Conservation (phyloP, 2,113 vertebrate genomes). For the Hippocampus comes region DNA sequence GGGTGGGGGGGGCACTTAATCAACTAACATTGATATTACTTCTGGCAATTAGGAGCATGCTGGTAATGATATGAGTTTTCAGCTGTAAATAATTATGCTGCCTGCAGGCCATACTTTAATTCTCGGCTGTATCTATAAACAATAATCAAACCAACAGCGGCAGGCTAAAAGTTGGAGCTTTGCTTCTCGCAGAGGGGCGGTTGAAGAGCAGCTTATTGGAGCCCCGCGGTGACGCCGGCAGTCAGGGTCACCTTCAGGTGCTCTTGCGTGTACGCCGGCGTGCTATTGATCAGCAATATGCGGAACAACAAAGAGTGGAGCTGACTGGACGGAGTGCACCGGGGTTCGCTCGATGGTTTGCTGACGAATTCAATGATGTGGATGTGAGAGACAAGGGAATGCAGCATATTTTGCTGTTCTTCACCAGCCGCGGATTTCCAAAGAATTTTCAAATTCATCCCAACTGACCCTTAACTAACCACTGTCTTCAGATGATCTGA, state of each 20-base stretch:
- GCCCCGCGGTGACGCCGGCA: slow-evolving; percentile 85
- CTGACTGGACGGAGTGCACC: background rate
- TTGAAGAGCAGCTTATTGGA: slow-evolving; percentile 71
- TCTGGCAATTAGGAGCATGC: slow-evolving; percentile 98
- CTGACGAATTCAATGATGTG: background rate
- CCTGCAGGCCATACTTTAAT: slow-evolving; percentile 97
- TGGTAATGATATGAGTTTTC: slow-evolving; percentile 99
- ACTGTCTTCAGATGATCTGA: no score
- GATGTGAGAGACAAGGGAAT: background rate
- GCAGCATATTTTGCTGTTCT: background rate
- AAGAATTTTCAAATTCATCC: background rate
- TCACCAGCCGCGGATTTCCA: no score
- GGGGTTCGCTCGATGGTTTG: background rate
- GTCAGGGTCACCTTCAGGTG: slow-evolving; percentile 90
- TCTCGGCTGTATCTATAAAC: slow-evolving; percentile 99
- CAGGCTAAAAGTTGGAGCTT: slow-evolving; percentile 82
- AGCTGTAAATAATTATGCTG: slow-evolving; percentile 99
- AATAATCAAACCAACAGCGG: slow-evolving; percentile 99
- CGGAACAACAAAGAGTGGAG: slow-evolving; percentile 9
- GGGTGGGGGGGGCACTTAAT: slow-evolving; percentile 74
- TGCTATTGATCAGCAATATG: slow-evolving; percentile 79
- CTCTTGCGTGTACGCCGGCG: slow-evolving; percentile 74
- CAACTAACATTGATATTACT: slow-evolving; percentile 99
- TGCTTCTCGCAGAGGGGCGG: slow-evolving; percentile 80
- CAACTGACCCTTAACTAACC: no score